A percentile compares a stretch with the other conserved stretches of the same genome.
phyloP scores from a whole-genome alignment of 1,140 invertebrate species.

The Arctopsyche grandis region DNA sequence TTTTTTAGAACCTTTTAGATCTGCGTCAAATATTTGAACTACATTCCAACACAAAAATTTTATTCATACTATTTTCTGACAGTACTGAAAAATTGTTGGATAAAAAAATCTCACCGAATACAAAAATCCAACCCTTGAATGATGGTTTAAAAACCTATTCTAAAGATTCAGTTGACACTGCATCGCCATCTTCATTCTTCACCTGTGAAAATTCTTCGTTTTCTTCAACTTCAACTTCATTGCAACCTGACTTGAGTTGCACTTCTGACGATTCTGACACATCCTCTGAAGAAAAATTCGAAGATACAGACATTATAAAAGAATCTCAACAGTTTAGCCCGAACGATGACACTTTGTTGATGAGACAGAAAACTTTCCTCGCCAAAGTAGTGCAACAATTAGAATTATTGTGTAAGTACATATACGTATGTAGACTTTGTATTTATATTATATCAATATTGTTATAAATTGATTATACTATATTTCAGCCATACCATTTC shows the following conservation, averaged over 20 bases:
- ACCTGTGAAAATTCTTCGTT: background rate
- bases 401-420: conserved; percentile 61
- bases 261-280: background rate
- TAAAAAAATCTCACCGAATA: background rate
- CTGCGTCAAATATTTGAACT: conserved; percentile 63
- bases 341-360: conserved; percentile 53
- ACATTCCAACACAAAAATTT: conserved; percentile 59
- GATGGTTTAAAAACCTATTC: conserved; percentile 22
- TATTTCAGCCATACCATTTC: conserved; percentile 58
- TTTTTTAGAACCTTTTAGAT: conserved; percentile 61
- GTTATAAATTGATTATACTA: conserved; percentile 21
- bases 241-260: background rate
- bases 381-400: conserved; percentile 63
- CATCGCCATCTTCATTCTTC: background rate
- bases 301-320: background rate
- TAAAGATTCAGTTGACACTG: too few species aligned
- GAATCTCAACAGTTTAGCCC: background rate
- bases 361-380: conserved; percentile 62
- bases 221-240: background rate
- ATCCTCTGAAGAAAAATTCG: background rate
- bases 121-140: background rate
- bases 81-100: conserved; percentile 43
- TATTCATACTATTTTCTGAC: conserved; percentile 62
- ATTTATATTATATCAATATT: conserved; percentile 1
- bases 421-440: conserved; percentile 17